Conservation (phyloP, 2,888 invertebrate genomes). For the Maniola hyperantus region DNA sequence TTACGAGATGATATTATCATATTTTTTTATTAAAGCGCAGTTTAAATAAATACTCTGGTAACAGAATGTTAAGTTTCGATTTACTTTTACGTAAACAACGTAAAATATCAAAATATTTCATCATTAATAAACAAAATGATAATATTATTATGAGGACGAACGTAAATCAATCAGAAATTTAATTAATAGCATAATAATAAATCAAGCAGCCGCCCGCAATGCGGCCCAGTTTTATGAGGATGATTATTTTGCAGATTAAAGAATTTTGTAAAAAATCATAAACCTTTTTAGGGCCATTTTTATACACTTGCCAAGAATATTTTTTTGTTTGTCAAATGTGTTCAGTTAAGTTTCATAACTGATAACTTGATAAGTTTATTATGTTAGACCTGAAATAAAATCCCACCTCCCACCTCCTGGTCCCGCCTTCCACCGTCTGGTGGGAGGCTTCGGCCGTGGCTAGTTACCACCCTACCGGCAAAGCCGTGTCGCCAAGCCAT, state of each 20-base stretch:
- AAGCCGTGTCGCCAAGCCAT: too few relatives aligned
- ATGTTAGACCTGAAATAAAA: too few relatives aligned
- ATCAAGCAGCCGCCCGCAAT: conserved; percentile 17
- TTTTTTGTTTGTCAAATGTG: too few relatives aligned
- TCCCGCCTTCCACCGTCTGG: too few relatives aligned
- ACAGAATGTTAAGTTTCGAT: background rate
- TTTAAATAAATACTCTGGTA: background rate
- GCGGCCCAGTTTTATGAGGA: conserved; percentile 17
- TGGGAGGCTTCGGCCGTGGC: too few relatives aligned
- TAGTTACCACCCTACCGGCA: too few relatives aligned
- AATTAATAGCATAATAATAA: conserved; percentile 25
- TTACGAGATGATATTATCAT: background rate
- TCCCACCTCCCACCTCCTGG: too few relatives aligned
- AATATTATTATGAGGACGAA: conserved; percentile 16
- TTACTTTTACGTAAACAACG: background rate
- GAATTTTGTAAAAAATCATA: background rate
- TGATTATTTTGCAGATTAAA: conserved; percentile 4
- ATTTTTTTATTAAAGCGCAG: background rate
- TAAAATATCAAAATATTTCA: conserved; percentile 1
- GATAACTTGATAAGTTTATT: too few relatives aligned
- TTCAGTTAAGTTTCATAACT: too few relatives aligned
- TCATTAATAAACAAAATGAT: conserved; percentile 11
- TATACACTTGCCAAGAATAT: too few relatives aligned
- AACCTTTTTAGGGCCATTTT: background rate
- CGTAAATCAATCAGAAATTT: conserved; percentile 24